A percentile compares a stretch with the other conserved stretches of the same genome.
Conservation (phyloP, 2,797 vertebrate genomes). For the Carapus acus region DNA sequence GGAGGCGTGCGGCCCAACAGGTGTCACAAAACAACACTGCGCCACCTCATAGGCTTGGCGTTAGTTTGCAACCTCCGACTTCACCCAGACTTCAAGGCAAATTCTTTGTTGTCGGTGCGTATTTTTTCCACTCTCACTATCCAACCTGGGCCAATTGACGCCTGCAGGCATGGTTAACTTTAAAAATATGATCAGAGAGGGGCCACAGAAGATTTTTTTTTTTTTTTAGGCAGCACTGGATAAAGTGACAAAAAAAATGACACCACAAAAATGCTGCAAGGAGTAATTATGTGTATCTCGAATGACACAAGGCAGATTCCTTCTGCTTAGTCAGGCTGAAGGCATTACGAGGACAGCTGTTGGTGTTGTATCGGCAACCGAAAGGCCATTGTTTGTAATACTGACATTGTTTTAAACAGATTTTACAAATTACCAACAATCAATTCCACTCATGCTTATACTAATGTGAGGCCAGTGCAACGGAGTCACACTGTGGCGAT, state of each 20-base stretch:
- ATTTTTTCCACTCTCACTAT: no score
- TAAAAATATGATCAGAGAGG: slow-evolving; percentile 13
- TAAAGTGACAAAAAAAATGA: slow-evolving; percentile 5
- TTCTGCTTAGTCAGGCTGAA: slow-evolving; percentile 6
- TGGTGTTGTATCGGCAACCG: no score
- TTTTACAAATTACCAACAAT: not conserved
- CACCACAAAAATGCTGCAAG: slow-evolving; percentile 15
- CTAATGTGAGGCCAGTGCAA: not conserved
- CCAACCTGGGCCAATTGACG: not conserved
- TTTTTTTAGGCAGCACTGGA: slow-evolving; percentile 19
- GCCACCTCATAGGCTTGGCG: no score
- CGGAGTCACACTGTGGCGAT: not conserved
- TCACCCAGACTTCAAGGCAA: not conserved
- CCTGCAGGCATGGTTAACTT: slow-evolving; percentile 2
- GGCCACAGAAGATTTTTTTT: slow-evolving; percentile 9
- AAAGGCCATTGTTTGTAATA: no score
- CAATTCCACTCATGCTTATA: not conserved
- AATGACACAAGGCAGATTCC: slow-evolving; percentile 31
- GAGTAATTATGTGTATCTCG: no score
- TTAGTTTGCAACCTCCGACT: not conserved
- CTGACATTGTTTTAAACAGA: no score
- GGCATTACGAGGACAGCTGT: no score
- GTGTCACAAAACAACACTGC: no score
- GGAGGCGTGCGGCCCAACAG: no score
- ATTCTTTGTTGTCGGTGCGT: not conserved